Conservation (phyloP, 2,113 vertebrate genomes). For the Fulmarus glacialis region DNA sequence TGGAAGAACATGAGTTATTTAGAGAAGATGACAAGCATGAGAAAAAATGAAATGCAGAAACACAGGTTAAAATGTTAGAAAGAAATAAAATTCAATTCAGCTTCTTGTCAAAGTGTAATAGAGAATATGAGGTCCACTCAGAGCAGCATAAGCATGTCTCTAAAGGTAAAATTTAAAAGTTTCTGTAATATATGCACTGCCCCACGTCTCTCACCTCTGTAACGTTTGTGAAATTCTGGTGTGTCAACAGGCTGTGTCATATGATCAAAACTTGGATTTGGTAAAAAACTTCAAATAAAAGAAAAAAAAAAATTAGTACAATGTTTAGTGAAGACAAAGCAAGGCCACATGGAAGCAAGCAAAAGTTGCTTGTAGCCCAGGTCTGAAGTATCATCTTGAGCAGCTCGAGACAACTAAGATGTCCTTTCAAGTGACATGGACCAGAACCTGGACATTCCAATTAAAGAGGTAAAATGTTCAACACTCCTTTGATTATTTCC, state of each 20-base stretch:
- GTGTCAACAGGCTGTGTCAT: constrained; percentile 83
- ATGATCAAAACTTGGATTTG: constrained; percentile 80
- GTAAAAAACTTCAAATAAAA: constrained; percentile 72
- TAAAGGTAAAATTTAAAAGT: not conserved
- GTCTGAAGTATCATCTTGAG: not conserved
- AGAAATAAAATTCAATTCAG: not conserved
- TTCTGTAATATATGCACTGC: not conserved
- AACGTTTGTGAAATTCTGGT: constrained; percentile 82
- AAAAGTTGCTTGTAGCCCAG: not conserved
- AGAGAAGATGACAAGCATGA: not conserved
- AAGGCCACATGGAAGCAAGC: not conserved
- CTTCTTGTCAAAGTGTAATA: not conserved
- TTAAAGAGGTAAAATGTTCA: not conserved
- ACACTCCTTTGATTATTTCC: not conserved
- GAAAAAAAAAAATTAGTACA: not conserved
- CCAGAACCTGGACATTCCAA: not conserved
- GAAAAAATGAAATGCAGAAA: not conserved
- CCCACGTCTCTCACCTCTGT: constrained; percentile 76
- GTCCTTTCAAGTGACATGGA: not conserved
- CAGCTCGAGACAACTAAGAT: not conserved
- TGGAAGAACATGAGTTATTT: not conserved
- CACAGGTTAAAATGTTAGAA: not conserved
- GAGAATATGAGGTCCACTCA: not conserved
- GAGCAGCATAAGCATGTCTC: not conserved
- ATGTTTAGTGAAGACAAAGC: not conserved